phyloP scores from a whole-genome alignment of 2,888 invertebrate genomes.

The Lamellibrachia columna region DNA sequence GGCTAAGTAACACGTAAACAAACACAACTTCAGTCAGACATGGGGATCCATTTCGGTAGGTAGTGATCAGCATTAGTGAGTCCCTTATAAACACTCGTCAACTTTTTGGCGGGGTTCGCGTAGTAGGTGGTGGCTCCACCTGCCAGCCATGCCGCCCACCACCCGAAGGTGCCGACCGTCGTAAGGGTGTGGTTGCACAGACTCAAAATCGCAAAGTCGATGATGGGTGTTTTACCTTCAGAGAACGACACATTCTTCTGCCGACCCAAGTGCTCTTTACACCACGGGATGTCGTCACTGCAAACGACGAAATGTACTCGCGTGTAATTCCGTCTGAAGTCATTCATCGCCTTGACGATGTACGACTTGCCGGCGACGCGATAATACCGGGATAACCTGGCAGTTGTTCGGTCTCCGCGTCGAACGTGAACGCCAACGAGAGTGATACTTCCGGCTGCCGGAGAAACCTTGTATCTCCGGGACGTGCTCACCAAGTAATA shows the following conservation, averaged over 20 bases:
- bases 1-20: not conserved
- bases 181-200: constrained; percentile 31
- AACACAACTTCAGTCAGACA: not conserved
- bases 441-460: not conserved
- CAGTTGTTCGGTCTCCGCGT: constrained; percentile 21
- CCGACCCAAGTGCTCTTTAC: constrained; percentile 13
- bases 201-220: constrained; percentile 31
- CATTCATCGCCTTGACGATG: constrained; percentile 26
- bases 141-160: constrained; percentile 35
- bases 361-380: constrained; percentile 25
- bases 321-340: not conserved
- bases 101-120: not conserved
- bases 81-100: not conserved
- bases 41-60: not conserved
- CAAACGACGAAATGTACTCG: constrained; percentile 25
- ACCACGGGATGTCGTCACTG: constrained; percentile 30
- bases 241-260: constrained; percentile 21
- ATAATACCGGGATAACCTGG: not conserved
- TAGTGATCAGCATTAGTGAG: not conserved
- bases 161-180: constrained; percentile 33
- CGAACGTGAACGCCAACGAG: constrained; percentile 31
- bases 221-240: not conserved
- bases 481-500: not conserved
- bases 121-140: constrained; percentile 29
- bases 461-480: not conserved